Evolutionary conservation across 2,888 invertebrate genomes (phyloP), one percentile per base, ranked within the genome.

Genomic region (Mylabris sibirica): DNA sequence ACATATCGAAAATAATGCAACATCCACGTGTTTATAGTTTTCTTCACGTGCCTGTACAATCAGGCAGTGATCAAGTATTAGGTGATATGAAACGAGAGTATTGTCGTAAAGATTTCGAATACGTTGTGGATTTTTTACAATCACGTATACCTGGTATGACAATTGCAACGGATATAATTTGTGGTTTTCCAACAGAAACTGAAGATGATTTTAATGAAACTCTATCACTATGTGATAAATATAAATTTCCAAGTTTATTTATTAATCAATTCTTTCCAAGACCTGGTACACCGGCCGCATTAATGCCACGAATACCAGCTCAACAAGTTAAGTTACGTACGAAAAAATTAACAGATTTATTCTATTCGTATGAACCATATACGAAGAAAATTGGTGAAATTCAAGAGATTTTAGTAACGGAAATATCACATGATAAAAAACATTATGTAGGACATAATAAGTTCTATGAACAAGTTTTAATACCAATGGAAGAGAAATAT

Each of bases 201-300:
- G 93, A 92, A 60, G 84, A 86, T 12, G 95, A 99, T 85, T 99
- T 99, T 85, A 90, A 93, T 61, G 92, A 95, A 72, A 98, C 98
- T 0, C 86, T 98, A 87, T 82, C 87, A 0, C 87, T 99, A 0
- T 97, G 99, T 75, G 86, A 87, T 72, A 91, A 94, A 81, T 94
- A 98, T 84, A 90, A 91, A 76, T 99, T 99, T 84, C 95, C 98
- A 0, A 93, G 94, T 78, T 88, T 99, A 6, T 99, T 98, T 84
- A 99, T 99, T 79, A 99, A 99, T 87, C 99, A 99, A 86, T 99
- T 97, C 86, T 99, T 94, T 80, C 96, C 99, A 0, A 86, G 99
- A 17, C 97, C 98, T 0, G 98, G 98, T 2, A 99, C 99, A 0
- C 98, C 97, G 0, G 99, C 99, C 0, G 98, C 98, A 0, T 90